These are phyloP conservation scores for Schizothorax lantsangensis DNA, from an alignment of 2,797 vertebrate species.

Conservation along the genomic window DNA sequence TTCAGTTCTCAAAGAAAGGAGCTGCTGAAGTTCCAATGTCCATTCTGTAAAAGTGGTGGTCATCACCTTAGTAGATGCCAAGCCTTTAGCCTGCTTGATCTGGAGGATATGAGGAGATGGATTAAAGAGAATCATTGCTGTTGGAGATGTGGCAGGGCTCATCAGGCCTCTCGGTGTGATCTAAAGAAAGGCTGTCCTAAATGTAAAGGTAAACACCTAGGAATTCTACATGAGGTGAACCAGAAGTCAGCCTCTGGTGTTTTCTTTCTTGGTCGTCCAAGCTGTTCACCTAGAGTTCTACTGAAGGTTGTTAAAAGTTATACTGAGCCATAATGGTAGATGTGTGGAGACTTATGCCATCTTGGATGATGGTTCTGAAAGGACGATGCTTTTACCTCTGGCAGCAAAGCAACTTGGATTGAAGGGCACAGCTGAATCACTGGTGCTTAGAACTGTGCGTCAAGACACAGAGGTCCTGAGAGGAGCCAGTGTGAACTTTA, in stretches of 20 bases:
- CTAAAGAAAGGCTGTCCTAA: not conserved
- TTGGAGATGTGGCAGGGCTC: constrained; percentile 1
- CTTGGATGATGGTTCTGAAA: not conserved
- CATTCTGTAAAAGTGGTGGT: not conserved
- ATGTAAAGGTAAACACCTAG: not conserved
- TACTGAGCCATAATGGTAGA: constrained; percentile 1
- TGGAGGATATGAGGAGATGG: not conserved
- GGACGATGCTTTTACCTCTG: not conserved
- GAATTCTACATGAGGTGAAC: not conserved
- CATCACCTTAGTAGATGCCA: not conserved
- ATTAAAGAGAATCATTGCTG: not conserved
- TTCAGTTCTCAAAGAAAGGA: not conserved
- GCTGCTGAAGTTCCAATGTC: not conserved
- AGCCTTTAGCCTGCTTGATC: not conserved
- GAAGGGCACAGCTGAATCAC: not conserved
- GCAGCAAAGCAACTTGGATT: not conserved
- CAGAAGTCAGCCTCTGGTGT: not conserved
- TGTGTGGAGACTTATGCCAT: not conserved
- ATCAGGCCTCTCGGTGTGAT: not conserved
- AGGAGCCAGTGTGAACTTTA: not conserved
- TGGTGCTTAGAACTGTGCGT: not conserved
- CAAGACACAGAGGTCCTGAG: not conserved
- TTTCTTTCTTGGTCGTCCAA: not conserved
- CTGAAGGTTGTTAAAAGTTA: not conserved
- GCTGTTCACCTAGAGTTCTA: not conserved